Base-by-base conservation (phyloP, 2,113 vertebrate genomes). In the Mystacornis crossleyi region DNA sequence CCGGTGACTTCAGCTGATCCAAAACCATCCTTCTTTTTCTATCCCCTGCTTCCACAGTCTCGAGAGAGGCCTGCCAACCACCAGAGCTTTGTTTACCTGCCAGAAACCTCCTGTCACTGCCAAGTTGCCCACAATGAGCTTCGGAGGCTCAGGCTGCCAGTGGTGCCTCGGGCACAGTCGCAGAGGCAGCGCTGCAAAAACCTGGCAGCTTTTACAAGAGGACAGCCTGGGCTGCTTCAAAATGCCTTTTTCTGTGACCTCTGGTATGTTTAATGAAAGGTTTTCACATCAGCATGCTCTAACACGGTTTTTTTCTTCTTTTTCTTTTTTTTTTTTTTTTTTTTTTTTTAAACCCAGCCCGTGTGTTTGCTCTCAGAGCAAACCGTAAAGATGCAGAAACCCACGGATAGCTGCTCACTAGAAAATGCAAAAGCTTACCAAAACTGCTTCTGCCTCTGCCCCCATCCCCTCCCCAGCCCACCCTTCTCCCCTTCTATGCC, bases 271-370 rank as follows among this genome's bases (percentile, higher is more conserved):
- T 70, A 82, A n/a, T 48, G 69, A 47, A 24, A 9, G 1, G 1
- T 43, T 42, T 70, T 70, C 60, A 53, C 7, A 33, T 42, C 24
- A 73, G 3, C 7, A 23, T 45, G 48, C n/a, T 66, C 9, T 40
- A 26, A 55, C 1, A 1, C 4, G 5, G 1, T 3, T 3, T 14
- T 14, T 66, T 23, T 6, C 26, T 54, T n/a, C 0, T 8, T 3
- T 3, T 54, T n/a, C 0, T 8, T 3, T 3, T 14, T 14, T 66
- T 26, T 8, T 3, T 47, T 70, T 45, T 40, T 62, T 2, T 12
- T 40, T 38, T 33, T 48, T 89, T 55, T 79, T 73, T 34, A 18
- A 43, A 33, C 31, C 21, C 33, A 58, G 24, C n/a, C 40, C 0
- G 0, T 34, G 14, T 1, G 2, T 13, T 60, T 47, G 36, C 26